phyloP scores from a whole-genome alignment of 2,113 vertebrate species.

The Neotragus pygmaeus region DNA sequence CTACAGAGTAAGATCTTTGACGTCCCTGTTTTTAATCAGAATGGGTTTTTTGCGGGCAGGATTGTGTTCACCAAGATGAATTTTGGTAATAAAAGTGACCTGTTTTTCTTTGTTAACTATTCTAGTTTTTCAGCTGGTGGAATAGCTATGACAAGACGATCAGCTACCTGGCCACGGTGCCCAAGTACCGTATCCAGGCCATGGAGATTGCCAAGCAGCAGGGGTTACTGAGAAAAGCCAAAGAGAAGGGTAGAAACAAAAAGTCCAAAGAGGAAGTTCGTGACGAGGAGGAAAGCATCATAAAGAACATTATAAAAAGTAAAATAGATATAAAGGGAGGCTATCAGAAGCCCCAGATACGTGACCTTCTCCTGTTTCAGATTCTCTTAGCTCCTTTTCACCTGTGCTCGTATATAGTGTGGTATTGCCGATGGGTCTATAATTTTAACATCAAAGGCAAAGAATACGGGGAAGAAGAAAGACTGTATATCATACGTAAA shows the following conservation, averaged over 20 bases:
- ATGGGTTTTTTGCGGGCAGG: background rate
- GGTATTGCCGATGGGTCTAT: constrained; percentile 93
- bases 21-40: background rate
- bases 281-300: constrained; percentile 95
- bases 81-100: constrained; percentile 29
- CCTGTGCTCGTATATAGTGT: constrained; percentile 85
- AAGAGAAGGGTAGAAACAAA: constrained; percentile 94
- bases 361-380: constrained; percentile 93
- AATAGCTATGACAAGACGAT: constrained; percentile 98
- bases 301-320: constrained; percentile 96
- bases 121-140: constrained; percentile 98
- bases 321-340: constrained; percentile 99
- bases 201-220: constrained; percentile 94
- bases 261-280: constrained; percentile 95
- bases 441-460: constrained; percentile 90
- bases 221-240: constrained; percentile 92
- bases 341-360: constrained; percentile 95
- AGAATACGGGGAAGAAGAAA: constrained; percentile 92
- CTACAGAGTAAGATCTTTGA: background rate
- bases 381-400: constrained; percentile 91
- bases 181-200: constrained; percentile 96
- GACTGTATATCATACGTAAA: constrained; percentile 93
- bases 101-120: constrained; percentile 66
- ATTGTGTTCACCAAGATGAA: background rate
- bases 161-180: constrained; percentile 93